Evolutionary conservation across 2,113 vertebrate species (phyloP).

Genomic region (Phrynosoma blainvillii): DNA sequence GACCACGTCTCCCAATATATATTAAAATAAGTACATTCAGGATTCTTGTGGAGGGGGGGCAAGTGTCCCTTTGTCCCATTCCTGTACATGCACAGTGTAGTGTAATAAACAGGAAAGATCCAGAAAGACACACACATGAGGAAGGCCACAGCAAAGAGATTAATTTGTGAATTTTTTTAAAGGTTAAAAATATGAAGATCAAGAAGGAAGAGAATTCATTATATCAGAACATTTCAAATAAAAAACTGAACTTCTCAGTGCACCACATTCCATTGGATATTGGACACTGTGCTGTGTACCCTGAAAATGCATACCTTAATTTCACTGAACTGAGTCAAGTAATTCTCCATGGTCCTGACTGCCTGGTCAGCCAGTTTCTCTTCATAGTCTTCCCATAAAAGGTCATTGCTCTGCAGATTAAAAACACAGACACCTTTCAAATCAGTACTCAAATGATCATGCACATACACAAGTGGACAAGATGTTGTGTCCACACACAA

Average conservation of each 20-base stretch:
- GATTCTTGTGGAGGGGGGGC: too few species aligned
- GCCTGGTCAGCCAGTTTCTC: constrained; percentile 89
- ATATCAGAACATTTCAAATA: not conserved
- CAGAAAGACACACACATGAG: not conserved
- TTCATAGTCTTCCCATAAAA: constrained; percentile 94
- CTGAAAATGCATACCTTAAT: constrained; percentile 80
- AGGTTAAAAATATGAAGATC: too few species aligned
- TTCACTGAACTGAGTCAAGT: constrained; percentile 89
- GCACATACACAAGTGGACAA: not conserved
- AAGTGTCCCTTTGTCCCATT: not conserved
- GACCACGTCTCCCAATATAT: not conserved
- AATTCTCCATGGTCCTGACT: constrained; percentile 89
- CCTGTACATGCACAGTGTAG: not conserved
- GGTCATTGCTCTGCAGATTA: constrained; percentile 85
- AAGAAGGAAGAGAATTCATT: not conserved
- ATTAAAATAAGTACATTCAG: not conserved
- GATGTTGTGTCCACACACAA: too few species aligned
- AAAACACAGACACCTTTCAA: not conserved
- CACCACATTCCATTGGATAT: not conserved
- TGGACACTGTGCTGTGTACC: not conserved
- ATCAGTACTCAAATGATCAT: not conserved
- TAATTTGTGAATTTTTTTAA: not conserved
- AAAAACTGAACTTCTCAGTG: not conserved
- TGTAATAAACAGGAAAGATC: not conserved
- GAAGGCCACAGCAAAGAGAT: not conserved